Base-by-base conservation (phyloP, 2,888 invertebrate species). In the Calliphora vomitoria region DNA sequence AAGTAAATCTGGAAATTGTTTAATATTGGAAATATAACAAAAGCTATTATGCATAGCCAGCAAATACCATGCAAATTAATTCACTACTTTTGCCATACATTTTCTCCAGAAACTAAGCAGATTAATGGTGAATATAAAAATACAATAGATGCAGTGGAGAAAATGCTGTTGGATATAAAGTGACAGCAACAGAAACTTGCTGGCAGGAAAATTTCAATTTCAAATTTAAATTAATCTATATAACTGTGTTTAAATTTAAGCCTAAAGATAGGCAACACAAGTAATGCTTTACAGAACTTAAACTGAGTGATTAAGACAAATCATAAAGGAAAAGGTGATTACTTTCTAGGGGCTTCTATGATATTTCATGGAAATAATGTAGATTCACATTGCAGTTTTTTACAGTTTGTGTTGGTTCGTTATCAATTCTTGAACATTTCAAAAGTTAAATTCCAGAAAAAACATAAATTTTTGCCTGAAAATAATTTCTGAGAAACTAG, bases 21-120 rank as follows among this genome's bases (percentile, higher is more conserved):
- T 58, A 20, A 20, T 55, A 55, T 20, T 4, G 20, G 18, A 53
- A 58, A 58, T 25, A 13, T 25, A n/a, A 69, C 50, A 50, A 8
- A 47, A 25, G 31, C 15, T n/a, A 35, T 47, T 53, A 53, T 35
- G 50, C 50, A 35, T 53, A 47, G 0, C 53, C 53, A 13, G 31
- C 50, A 31, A 53, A 71, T 35, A 53, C 10, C 18, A 71, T 35
- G 35, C 35, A n/a, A 69, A 69, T 71, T 35, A 47, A 35, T 53
- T 71, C 11, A 6, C n/a, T 69, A 11, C n/a, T 53, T 31, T 0
- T 58, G 4, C 4, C 10, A 13, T 13, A 25, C 31, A n/a, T n/a
- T 25, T 58, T 18, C 69, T 71, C 35, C 0, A 71, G 18, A 31
- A 53, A 18, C 4, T 50, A 35, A 69, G n/a, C 53, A 2, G 38